Percentiles rank a stretch among this genome's conserved stretches.
phyloP scores from a whole-genome alignment of 2,797 vertebrate genomes.

The Lacerta bilineata region DNA sequence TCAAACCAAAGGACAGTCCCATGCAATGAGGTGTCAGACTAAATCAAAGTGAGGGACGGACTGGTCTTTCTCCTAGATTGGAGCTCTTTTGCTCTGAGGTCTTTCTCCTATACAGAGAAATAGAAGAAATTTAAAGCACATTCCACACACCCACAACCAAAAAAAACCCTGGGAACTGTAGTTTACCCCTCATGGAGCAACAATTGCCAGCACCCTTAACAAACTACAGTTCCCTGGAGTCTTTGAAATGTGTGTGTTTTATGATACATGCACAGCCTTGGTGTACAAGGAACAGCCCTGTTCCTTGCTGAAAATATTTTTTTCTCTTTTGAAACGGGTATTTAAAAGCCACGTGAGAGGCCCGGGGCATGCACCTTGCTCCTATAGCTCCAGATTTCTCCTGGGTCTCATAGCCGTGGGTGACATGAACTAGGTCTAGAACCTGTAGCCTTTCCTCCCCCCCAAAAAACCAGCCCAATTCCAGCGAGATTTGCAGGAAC shows the following conservation, averaged over 20 bases:
- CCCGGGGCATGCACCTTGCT: not conserved
- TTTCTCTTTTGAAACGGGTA: too few species aligned
- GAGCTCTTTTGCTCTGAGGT: not conserved
- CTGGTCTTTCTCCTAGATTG: not conserved
- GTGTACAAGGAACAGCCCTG: not conserved
- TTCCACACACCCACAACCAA: too few species aligned
- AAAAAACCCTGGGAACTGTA: too few species aligned
- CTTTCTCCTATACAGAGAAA: not conserved
- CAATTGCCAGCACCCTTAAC: too few species aligned
- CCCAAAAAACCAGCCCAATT: not conserved
- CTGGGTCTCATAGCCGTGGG: accelerated
- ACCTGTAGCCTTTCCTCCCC: not conserved
- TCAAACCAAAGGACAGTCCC: too few species aligned
- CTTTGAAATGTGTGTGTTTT: too few species aligned
- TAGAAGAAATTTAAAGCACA: too few species aligned
- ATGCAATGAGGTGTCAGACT: not conserved
- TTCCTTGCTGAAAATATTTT: not conserved
- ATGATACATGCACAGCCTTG: too few species aligned
- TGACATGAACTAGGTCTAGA: accelerated
- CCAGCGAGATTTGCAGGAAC: not conserved
- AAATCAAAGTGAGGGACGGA: not conserved
- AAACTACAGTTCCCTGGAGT: too few species aligned
- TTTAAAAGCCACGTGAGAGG: not conserved
- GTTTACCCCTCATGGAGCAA: too few species aligned
- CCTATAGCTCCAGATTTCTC: not conserved